These are phyloP conservation scores for Mystacides longicornis DNA, from an alignment of 2,888 invertebrate genomes.

Conservation along the genomic window DNA sequence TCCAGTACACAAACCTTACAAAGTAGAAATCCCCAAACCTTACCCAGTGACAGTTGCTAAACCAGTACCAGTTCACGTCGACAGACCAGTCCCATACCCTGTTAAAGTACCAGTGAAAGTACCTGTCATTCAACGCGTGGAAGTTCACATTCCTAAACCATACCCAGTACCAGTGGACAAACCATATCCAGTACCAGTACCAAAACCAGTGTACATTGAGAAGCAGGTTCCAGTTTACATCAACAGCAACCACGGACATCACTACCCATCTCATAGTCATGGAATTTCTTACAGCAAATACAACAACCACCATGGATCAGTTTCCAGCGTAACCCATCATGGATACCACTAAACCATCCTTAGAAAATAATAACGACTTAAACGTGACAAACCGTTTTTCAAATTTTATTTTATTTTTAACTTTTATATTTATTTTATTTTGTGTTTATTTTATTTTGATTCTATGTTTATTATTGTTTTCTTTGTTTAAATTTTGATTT, in stretches of 20 bases:
- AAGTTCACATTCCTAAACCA: slow-evolving; percentile 31
- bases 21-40: slow-evolving; percentile 39
- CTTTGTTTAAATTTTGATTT: too few relatives aligned
- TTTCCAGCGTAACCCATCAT: slow-evolving; percentile 5
- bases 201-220: slow-evolving; percentile 30
- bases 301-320: background rate
- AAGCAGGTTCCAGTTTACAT: slow-evolving; percentile 39
- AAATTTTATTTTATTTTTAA: too few relatives aligned
- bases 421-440: too few relatives aligned
- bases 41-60: slow-evolving; percentile 20
- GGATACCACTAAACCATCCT: background rate
- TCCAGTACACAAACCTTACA: slow-evolving; percentile 46
- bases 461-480: too few relatives aligned
- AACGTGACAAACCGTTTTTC: too few relatives aligned
- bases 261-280: slow-evolving; percentile 4
- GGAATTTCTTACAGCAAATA: slow-evolving; percentile 5
- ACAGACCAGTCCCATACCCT: slow-evolving; percentile 21
- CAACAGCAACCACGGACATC: slow-evolving; percentile 5
- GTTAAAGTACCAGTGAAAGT: slow-evolving; percentile 20
- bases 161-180: slow-evolving; percentile 45
- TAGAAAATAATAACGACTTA: slow-evolving; percentile 7
- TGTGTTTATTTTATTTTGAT: too few relatives aligned
- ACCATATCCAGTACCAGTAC: slow-evolving; percentile 44
- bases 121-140: slow-evolving; percentile 20
- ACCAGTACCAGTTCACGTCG: slow-evolving; percentile 17